Percentiles rank a stretch among this genome's conserved stretches.
Conservation (phyloP, 2,888 invertebrate species). For the Philereme vetulata region DNA sequence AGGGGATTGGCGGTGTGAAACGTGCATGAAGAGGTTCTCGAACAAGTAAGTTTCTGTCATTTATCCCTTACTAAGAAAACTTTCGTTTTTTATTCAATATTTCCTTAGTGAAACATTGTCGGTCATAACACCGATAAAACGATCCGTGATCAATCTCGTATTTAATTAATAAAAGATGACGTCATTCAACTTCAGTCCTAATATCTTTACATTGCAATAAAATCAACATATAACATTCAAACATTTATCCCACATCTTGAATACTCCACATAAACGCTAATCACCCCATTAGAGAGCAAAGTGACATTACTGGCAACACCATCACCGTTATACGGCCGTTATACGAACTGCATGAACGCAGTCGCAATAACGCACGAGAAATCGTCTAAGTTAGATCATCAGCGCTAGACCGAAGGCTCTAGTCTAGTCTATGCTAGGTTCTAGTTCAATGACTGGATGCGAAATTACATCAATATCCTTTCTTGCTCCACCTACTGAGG, state of each 20-base stretch:
- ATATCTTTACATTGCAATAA: constrained; percentile 1
- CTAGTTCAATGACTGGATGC: constrained; percentile 11
- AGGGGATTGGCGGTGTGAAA: constrained; percentile 49
- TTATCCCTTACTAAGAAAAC: too few species aligned
- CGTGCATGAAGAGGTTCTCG: constrained; percentile 56
- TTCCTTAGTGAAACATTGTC: too few species aligned
- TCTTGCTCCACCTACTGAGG: neutral
- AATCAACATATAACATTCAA: constrained; percentile 5
- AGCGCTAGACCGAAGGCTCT: constrained; percentile 50
- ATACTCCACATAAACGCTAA: constrained; percentile 27
- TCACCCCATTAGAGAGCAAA: constrained; percentile 34
- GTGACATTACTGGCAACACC: constrained; percentile 32
- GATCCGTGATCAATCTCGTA: too few species aligned
- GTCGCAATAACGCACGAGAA: constrained; percentile 69
- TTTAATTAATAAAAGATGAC: too few species aligned
- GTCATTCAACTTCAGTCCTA: too few species aligned
- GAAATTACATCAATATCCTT: neutral
- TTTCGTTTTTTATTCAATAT: too few species aligned
- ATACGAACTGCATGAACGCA: constrained; percentile 62
- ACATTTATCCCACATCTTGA: constrained; percentile 12
- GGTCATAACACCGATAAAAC: too few species aligned
- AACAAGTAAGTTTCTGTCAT: constrained; percentile 54
- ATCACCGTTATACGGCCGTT: constrained; percentile 32
- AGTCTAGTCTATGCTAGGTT: constrained; percentile 28
- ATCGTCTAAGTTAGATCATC: constrained; percentile 74